Base-by-base conservation (phyloP, 2,113 vertebrate genomes). In the Caloenas nicobarica region DNA sequence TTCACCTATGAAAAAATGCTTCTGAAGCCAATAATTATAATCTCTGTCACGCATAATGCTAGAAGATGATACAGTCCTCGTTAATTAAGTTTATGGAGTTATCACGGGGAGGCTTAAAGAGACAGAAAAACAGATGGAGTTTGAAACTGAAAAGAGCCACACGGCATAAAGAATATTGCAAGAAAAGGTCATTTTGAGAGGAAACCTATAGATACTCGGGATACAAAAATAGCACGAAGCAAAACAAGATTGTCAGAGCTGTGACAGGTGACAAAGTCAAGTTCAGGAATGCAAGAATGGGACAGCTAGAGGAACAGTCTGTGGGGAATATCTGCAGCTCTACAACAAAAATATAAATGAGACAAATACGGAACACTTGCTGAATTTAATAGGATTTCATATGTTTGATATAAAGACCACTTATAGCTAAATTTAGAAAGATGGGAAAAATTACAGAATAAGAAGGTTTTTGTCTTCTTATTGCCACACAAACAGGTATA, bases 261-360 rank as follows among this genome's bases (percentile, higher is more conserved):
- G 53, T 40, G 81, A 90, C 64, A 88, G 58, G 82, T 90, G 94
- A 90, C 72, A 66, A 50, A 53, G 57, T 28, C 42, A 3, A 46
- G 60, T 13, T 66, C n/a, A 42, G 1, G 38, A 73, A 66, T 3
- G 28, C 44, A 42, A 28, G 50, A 34, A 31, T 0, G 2, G 25
- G 77, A 29, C 54, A 38, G n/a, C 9, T 1, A 9, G n/a, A 57
- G 36, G 38, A 53, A 15, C 70, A 21, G 21, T 2, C 53, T 56
- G 40, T 3, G 31, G 28, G 29, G 42, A 34, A 2, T 5, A 36
- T 26, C 72, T 51, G 25, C 80, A 80, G 44, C 44, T 56, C 15
- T 0, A 0, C 1, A 57, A 28, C 16, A 29, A 48, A 61, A 81
- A 8, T 1, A 57, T 2, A 25, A 19, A 3, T 7, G n/a, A 53